These are phyloP conservation scores for Drepana arcuata DNA, from an alignment of 1,140 invertebrate genomes.

Conservation along the genomic window DNA sequence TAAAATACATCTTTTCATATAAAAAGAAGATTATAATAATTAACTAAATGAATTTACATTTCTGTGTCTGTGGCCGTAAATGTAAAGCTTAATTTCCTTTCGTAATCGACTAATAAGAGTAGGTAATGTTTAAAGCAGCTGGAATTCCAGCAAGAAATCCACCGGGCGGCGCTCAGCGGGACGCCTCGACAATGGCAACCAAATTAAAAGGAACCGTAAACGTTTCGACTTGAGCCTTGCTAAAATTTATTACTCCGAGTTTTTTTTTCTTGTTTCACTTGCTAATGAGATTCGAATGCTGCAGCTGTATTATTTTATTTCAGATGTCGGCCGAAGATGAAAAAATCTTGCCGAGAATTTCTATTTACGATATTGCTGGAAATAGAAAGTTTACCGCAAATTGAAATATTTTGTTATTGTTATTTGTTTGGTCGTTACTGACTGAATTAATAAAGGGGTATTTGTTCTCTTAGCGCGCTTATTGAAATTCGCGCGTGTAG, in stretches of 20 bases:
- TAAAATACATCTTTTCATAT: too few species aligned
- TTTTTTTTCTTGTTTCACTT: conserved; percentile 60
- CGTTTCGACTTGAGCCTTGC: conserved; percentile 62
- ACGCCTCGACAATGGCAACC: conserved; percentile 61
- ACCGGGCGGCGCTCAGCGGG: conserved; percentile 53
- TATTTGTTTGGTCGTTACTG: conserved; percentile 8
- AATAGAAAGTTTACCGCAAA: conserved; percentile 19
- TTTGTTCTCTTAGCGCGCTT: conserved; percentile 16
- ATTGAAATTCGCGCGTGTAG: conserved; percentile 26
- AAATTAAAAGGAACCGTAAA: conserved; percentile 70
- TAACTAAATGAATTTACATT: too few species aligned
- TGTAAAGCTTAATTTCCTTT: conserved; percentile 45
- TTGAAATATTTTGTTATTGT: conserved; percentile 18
- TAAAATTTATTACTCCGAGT: conserved; percentile 64
- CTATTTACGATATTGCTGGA: conserved; percentile 13
- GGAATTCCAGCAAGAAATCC: conserved; percentile 60
- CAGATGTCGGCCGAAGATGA: conserved; percentile 41
- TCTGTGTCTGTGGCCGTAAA: too few species aligned
- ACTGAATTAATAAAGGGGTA: neutral
- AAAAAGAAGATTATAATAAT: too few species aligned
- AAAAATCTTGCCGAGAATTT: conserved; percentile 31
- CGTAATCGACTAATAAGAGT: conserved; percentile 62
- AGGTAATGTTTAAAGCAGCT: conserved; percentile 60
- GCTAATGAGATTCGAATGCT: conserved; percentile 67
- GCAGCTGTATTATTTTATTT: conserved; percentile 45